Evolutionary conservation across 92 coral and sea anemone species (phyloP).

Genomic region (Chrysogorgia sp.): DNA sequence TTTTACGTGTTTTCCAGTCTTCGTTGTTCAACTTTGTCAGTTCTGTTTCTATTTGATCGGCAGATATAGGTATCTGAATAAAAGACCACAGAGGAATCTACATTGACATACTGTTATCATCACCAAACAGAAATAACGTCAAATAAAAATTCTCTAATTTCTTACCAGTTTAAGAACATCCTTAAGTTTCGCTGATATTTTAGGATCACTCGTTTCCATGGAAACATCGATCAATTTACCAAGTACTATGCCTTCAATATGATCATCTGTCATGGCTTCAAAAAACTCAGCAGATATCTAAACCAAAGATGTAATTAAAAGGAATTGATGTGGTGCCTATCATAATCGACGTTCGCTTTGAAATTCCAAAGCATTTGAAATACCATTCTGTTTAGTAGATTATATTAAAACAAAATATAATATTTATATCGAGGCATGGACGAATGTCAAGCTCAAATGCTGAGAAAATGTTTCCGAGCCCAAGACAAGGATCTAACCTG

Average conservation of each 20-base stretch:
- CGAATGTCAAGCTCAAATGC: too few species aligned
- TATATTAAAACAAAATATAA: neutral
- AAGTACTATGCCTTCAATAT: slow-evolving; percentile 65
- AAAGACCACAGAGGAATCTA: neutral
- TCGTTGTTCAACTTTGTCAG: slow-evolving; percentile 59
- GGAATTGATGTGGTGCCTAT: too few species aligned
- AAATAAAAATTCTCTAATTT: too few species aligned
- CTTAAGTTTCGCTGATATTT: slow-evolving; percentile 62
- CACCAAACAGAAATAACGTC: neutral
- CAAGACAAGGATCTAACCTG: too few species aligned
- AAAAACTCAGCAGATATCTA: slow-evolving; percentile 76
- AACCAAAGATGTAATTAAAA: neutral
- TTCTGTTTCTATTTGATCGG: slow-evolving; percentile 72
- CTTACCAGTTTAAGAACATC: slow-evolving; percentile 65
- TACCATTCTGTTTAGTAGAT: neutral
- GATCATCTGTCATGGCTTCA: slow-evolving; percentile 72
- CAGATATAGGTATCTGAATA: slow-evolving; percentile 64
- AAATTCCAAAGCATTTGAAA: too few species aligned
- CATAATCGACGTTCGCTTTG: too few species aligned
- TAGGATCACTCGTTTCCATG: slow-evolving; percentile 59
- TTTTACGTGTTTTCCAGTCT: slow-evolving; percentile 61
- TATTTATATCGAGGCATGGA: too few species aligned
- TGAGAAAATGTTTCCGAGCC: too few species aligned
- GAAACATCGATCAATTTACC: slow-evolving; percentile 62
- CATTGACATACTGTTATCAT: neutral